Conservation (phyloP, 2,113 vertebrate genomes). For the Ornithorhynchus anatinus region DNA sequence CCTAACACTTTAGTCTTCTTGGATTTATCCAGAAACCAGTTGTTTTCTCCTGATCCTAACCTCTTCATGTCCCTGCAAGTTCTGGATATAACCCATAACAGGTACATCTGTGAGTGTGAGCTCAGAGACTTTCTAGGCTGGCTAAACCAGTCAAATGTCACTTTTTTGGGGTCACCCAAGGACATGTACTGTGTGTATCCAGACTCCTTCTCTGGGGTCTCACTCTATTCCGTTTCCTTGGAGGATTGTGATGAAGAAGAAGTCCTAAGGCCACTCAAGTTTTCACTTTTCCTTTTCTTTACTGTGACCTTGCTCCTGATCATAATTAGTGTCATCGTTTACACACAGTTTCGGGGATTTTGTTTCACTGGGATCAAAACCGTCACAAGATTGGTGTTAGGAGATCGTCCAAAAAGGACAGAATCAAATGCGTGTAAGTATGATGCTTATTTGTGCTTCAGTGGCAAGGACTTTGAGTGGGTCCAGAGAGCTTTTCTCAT, state of each 20-base stretch:
- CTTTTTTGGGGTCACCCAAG: slow-evolving; percentile 37
- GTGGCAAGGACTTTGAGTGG: slow-evolving; percentile 83
- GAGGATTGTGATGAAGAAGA: slow-evolving; percentile 71
- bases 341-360: slow-evolving; percentile 66
- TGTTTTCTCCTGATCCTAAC: slow-evolving; percentile 77
- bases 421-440: slow-evolving; percentile 58
- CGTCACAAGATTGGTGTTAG: slow-evolving; percentile 41
- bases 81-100: slow-evolving; percentile 77
- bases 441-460: slow-evolving; percentile 87
- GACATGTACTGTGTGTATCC: slow-evolving; percentile 77
- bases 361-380: slow-evolving; percentile 80
- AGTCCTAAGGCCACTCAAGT: slow-evolving; percentile 59
- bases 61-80: slow-evolving; percentile 66
- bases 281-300: slow-evolving; percentile 70
- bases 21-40: slow-evolving; percentile 77
- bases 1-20: slow-evolving; percentile 74
- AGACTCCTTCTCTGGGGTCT: not conserved
- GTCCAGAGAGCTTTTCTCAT: slow-evolving; percentile 82
- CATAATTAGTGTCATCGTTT: slow-evolving; percentile 40
- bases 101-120: slow-evolving; percentile 80
- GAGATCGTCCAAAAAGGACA: not conserved
- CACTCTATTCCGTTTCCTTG: slow-evolving; percentile 48
- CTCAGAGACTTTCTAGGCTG: slow-evolving; percentile 75
- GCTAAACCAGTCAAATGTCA: slow-evolving; percentile 79
- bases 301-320: slow-evolving; percentile 21